Conservation (phyloP, 2,113 vertebrate genomes). For the Neogobius melanostomus region DNA sequence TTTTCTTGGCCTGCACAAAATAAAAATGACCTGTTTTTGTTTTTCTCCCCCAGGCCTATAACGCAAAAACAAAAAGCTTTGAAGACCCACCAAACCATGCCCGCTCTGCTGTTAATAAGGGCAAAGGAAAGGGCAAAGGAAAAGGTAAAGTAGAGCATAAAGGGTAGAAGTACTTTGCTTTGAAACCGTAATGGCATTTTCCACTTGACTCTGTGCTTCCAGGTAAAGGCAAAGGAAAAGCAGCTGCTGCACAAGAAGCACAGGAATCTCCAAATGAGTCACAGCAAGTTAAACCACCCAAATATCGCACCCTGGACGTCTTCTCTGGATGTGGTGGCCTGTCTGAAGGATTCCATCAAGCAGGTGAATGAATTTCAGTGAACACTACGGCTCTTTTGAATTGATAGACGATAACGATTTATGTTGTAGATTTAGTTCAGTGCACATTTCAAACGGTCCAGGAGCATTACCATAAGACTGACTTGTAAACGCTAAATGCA, state of each 20-base stretch:
- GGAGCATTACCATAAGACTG: too few species aligned
- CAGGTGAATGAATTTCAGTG: slow-evolving; percentile 73
- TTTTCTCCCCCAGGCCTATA: slow-evolving; percentile 84
- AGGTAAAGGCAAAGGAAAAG: slow-evolving; percentile 88
- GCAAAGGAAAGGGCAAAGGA: slow-evolving; percentile 95
- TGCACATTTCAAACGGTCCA: too few species aligned
- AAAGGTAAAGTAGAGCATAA: slow-evolving; percentile 79
- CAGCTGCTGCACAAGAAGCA: slow-evolving; percentile 63
- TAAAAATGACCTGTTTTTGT: not conserved
- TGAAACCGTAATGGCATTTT: not conserved
- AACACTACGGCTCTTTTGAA: too few species aligned
- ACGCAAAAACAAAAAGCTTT: slow-evolving; percentile 87
- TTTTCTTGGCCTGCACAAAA: too few species aligned
- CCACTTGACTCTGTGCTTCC: accelerated
- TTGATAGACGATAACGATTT: too few species aligned
- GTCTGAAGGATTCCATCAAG: slow-evolving; percentile 96
- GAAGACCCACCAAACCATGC: slow-evolving; percentile 97
- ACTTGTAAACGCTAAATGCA: too few species aligned
- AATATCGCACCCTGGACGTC: slow-evolving; percentile 89
- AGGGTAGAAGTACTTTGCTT: not conserved
- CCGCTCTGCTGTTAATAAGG: slow-evolving; percentile 85
- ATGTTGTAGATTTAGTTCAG: too few species aligned
- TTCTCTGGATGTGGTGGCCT: slow-evolving; percentile 95
- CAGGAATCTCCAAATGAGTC: slow-evolving; percentile 68
- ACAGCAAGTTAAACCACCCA: slow-evolving; percentile 65